Conservation (phyloP, 2,888 invertebrate genomes). For the Loripinus fragilis region DNA sequence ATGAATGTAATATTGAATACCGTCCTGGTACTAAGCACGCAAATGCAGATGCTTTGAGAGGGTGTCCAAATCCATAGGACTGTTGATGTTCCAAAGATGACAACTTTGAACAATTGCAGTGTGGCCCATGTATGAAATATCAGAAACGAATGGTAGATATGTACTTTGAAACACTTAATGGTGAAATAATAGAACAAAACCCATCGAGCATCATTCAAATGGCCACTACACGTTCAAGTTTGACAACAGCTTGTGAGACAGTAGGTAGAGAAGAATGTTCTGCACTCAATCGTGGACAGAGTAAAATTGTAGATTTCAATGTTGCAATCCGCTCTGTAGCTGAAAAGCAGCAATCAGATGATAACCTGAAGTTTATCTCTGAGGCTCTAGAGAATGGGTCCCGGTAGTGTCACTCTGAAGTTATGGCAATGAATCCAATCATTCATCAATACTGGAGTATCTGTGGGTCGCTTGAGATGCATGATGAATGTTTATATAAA, state of each 20-base stretch:
- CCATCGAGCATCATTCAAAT: not conserved
- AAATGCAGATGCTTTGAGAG: constrained; percentile 37
- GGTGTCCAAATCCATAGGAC: constrained; percentile 22
- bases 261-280: too few relatives aligned
- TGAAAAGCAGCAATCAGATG: not conserved
- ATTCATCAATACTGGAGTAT: not conserved
- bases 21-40: constrained; percentile 30
- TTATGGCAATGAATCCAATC: not conserved
- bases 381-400: not conserved
- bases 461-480: not conserved
- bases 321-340: too few relatives aligned
- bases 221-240: not conserved
- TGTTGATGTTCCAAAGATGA: constrained; percentile 7
- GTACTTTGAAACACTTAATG: not conserved
- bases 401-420: not conserved
- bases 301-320: too few relatives aligned
- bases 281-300: too few relatives aligned
- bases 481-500: not conserved
- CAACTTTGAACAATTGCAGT: not conserved
- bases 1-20: constrained; percentile 34
- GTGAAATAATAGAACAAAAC: not conserved
- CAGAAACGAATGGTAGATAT: constrained; percentile 1
- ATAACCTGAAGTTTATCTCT: not conserved
- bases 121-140: constrained; percentile 22
- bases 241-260: too few relatives aligned